Evolutionary conservation across 2,113 vertebrate species (phyloP).

Genomic region (Pelusios castaneus): DNA sequence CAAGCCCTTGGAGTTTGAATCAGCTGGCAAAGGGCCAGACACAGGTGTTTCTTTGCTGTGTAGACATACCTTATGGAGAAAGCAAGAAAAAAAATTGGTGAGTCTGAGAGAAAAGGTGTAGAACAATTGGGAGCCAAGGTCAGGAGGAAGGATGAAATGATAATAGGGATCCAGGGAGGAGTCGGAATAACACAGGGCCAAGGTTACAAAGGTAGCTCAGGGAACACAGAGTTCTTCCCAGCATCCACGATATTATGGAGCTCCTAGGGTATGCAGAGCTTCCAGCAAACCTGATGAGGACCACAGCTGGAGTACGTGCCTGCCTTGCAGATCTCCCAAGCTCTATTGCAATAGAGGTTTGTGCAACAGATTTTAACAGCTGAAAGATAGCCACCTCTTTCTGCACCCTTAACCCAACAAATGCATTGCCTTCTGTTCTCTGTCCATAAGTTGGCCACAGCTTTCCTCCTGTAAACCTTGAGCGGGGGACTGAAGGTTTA

Average conservation of each 20-base stretch:
- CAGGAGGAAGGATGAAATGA: fast-evolving
- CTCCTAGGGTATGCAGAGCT: background rate
- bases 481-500: background rate
- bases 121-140: background rate
- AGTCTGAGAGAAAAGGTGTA: background rate
- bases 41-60: background rate
- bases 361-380: background rate
- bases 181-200: background rate
- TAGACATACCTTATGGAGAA: background rate
- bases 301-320: background rate
- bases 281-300: background rate
- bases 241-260: background rate
- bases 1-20: background rate
- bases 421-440: background rate
- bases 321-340: background rate
- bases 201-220: background rate
- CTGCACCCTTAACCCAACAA: background rate
- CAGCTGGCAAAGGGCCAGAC: background rate
- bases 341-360: background rate
- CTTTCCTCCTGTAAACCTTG: background rate
- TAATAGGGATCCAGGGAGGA: background rate
- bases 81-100: background rate
- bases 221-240: background rate
- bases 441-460: background rate
- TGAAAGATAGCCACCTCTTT: background rate